Percentiles rank a stretch among this genome's conserved stretches.
These are phyloP conservation scores for Cladopsammia gracilis DNA, from an alignment of 64 coral and sea anemone genomes.

Conservation along the genomic window DNA sequence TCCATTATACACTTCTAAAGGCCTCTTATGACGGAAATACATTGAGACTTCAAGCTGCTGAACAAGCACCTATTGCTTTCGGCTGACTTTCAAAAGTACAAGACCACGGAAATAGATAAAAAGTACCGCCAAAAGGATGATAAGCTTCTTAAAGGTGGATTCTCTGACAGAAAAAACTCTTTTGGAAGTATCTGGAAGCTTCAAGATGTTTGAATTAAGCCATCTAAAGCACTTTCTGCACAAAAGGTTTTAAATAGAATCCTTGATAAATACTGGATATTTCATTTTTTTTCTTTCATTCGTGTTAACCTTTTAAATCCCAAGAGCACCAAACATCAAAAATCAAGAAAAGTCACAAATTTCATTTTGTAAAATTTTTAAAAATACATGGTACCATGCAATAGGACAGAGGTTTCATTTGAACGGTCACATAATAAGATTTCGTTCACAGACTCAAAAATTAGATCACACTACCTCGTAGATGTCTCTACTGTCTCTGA, in stretches of 20 bases:
- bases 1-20: neutral
- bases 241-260: neutral
- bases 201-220: neutral
- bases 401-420: no score
- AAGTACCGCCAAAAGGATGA: neutral
- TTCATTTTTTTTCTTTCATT: no score
- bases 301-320: no score
- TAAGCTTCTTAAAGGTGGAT: neutral
- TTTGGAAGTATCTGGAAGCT: neutral
- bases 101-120: constrained; percentile 12
- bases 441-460: no score
- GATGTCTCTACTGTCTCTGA: no score
- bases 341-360: no score
- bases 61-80: neutral
- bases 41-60: neutral
- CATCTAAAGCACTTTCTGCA: neutral
- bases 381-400: no score
- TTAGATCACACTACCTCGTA: no score
- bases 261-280: neutral
- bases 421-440: no score
- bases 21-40: neutral
- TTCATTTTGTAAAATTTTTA: no score
- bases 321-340: no score
- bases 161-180: neutral
- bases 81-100: neutral